Percentiles rank a stretch among this genome's conserved stretches.
These are phyloP conservation scores for Drepanosiphum platanoidis DNA, from an alignment of 2,888 invertebrate genomes.

Conservation along the genomic window DNA sequence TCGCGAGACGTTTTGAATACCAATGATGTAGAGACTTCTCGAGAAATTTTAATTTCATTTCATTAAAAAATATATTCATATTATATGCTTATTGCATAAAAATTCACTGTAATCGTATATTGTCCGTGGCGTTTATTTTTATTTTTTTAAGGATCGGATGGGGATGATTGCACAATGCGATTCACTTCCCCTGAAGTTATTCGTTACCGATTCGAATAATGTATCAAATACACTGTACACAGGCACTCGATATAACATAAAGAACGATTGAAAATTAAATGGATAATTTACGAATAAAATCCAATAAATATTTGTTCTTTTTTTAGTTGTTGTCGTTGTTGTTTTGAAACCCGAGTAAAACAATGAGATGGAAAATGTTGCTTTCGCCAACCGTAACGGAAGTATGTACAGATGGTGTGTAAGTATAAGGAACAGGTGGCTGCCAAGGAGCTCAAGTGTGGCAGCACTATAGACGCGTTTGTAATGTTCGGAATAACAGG, in stretches of 20 bases:
- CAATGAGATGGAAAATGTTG: conserved; percentile 47
- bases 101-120: too few species aligned
- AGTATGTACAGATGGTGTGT: conserved; percentile 23
- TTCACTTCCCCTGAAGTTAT: not conserved
- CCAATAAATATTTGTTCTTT: not conserved
- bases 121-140: too few species aligned
- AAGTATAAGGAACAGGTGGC: conserved; percentile 51
- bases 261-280: not conserved
- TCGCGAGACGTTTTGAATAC: too few species aligned
- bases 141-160: too few species aligned
- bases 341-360: conserved; percentile 20
- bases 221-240: not conserved
- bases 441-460: conserved; percentile 53
- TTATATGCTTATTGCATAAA: too few species aligned
- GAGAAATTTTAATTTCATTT: too few species aligned
- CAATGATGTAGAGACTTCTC: too few species aligned
- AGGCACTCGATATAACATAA: not conserved
- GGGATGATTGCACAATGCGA: too few species aligned
- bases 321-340: too few species aligned
- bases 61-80: too few species aligned
- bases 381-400: conserved; percentile 52
- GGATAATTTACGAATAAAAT: not conserved
- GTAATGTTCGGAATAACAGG: conserved; percentile 56
- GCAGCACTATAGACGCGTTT: conserved; percentile 31
- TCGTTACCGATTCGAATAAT: not conserved